Percentiles rank a stretch among this genome's conserved stretches.
Evolutionary conservation across 2,888 invertebrate genomes (phyloP).

Genomic region (Thumatha senex): DNA sequence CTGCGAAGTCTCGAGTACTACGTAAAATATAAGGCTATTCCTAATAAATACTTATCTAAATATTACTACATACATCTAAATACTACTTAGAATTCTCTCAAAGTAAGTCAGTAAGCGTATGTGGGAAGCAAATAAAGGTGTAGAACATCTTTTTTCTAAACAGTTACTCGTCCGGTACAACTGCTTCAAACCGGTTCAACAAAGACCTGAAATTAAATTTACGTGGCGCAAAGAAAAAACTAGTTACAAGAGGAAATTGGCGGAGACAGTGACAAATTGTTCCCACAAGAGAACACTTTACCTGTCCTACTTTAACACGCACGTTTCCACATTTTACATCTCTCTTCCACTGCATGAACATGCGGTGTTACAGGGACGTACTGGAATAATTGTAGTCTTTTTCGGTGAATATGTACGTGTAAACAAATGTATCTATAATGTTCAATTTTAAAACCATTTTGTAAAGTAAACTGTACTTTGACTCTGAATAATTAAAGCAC

Average conservation of each 20-base stretch:
- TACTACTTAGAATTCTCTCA: background rate
- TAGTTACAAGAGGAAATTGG: constrained; percentile 81
- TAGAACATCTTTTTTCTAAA: no score
- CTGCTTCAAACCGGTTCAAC: constrained; percentile 67
- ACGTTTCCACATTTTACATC: constrained; percentile 44
- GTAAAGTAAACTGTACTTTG: constrained; percentile 31
- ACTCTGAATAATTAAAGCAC: constrained; percentile 23
- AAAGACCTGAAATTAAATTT: constrained; percentile 80
- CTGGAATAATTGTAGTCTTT: constrained; percentile 56
- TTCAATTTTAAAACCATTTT: constrained; percentile 32
- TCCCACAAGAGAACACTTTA: constrained; percentile 64
- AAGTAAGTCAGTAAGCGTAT: background rate
- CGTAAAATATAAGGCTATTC: no score
- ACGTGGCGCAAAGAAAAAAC: constrained; percentile 80
- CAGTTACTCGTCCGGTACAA: constrained; percentile 47
- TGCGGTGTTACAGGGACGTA: constrained; percentile 52
- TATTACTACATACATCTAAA: no score
- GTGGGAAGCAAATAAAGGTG: background rate
- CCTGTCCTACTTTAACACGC: constrained; percentile 49
- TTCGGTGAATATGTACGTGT: constrained; percentile 36
- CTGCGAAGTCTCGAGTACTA: no score
- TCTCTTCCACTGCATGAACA: constrained; percentile 41
- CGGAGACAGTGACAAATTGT: constrained; percentile 81
- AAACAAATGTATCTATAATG: constrained; percentile 17
- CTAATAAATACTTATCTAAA: no score